Evolutionary conservation across 2,113 vertebrate genomes (phyloP).

Genomic region (Ammodytes dubius): DNA sequence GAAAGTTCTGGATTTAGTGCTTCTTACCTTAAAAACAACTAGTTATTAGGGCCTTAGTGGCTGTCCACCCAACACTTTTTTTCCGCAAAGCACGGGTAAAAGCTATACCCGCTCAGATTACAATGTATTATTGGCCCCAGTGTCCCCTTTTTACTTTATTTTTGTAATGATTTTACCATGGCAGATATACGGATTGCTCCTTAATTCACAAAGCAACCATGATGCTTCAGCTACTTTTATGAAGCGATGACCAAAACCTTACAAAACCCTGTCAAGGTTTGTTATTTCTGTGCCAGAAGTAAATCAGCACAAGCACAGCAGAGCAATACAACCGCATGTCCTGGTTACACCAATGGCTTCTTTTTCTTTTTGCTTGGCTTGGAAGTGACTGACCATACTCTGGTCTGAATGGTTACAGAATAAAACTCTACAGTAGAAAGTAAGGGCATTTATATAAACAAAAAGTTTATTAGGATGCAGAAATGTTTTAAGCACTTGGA

Average conservation of each 20-base stretch:
- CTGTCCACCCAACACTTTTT: neutral
- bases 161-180: constrained; percentile 63
- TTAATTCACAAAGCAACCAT: constrained; percentile 38
- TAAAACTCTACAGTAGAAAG: neutral
- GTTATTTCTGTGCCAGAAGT: neutral
- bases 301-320: neutral
- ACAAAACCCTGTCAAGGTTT: neutral
- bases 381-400: neutral
- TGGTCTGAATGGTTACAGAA: neutral
- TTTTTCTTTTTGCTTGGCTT: neutral
- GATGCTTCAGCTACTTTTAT: constrained; percentile 31
- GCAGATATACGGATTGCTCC: constrained; percentile 61
- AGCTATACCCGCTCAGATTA: constrained; percentile 6
- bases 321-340: neutral
- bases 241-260: constrained; percentile 1
- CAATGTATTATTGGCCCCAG: constrained; percentile 49
- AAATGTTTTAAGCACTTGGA: neutral
- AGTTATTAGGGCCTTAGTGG: neutral
- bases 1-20: neutral
- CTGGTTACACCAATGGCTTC: neutral
- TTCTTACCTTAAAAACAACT: neutral
- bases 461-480: neutral
- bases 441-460: neutral
- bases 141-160: constrained; percentile 44
- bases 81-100: constrained; percentile 8